A percentile compares a stretch with the other conserved stretches of the same genome.
Evolutionary conservation across 2,888 invertebrate genomes (phyloP).

Genomic region (Cataglyphis rosenhaueri): DNA sequence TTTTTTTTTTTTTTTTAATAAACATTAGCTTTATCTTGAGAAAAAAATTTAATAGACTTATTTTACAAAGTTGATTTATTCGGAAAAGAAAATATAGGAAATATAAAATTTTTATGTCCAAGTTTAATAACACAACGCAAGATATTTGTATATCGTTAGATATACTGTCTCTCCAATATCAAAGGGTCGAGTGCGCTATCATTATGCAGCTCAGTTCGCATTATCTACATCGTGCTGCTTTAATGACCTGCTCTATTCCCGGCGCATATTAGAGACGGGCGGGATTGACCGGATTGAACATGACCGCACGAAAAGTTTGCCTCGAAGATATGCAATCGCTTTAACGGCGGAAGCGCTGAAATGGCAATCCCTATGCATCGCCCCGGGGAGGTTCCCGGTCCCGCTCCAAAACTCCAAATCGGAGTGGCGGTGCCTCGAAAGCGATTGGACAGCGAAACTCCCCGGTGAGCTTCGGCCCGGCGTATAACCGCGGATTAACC

Average conservation of each 20-base stretch:
- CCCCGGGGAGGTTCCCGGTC: constrained; percentile 31
- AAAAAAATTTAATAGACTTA: background rate
- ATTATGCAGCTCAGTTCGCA: background rate
- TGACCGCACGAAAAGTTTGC: constrained; percentile 34
- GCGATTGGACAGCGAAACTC: constrained; percentile 52
- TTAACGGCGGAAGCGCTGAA: constrained; percentile 34
- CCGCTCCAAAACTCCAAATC: constrained; percentile 42
- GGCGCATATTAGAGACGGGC: background rate
- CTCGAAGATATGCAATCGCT: constrained; percentile 34
- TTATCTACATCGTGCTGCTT: background rate
- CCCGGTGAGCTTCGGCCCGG: constrained; percentile 31
- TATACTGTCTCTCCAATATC: background rate
- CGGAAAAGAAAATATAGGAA: background rate
- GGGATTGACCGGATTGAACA: constrained; percentile 22
- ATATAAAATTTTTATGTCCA: background rate
- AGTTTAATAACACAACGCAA: background rate
- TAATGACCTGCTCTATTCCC: constrained; percentile 8
- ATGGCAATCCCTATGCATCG: constrained; percentile 48
- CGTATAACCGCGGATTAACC: constrained; percentile 52
- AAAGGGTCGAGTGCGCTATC: background rate
- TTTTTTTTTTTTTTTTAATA: background rate
- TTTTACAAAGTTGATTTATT: background rate
- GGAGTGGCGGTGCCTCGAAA: constrained; percentile 44
- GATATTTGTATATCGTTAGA: background rate
- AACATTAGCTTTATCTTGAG: background rate